These are phyloP conservation scores for Drosophila limbata DNA, from an alignment of 2,888 invertebrate species.

Conservation along the genomic window DNA sequence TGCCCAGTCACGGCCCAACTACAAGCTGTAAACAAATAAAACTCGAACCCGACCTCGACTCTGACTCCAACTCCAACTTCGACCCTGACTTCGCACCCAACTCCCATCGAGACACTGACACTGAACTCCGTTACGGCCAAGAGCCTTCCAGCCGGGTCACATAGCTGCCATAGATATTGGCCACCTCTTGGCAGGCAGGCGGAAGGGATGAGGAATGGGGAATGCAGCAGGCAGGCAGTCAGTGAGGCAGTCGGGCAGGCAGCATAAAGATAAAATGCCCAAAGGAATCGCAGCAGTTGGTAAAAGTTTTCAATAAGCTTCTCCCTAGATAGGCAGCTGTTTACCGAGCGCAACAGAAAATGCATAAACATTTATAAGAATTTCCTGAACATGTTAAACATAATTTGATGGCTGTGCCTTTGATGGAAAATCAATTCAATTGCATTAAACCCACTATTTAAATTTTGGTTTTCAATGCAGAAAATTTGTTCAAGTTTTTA, in stretches of 20 bases:
- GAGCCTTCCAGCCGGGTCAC: background rate
- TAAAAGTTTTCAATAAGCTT: slow-evolving; percentile 75
- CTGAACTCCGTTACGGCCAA: slow-evolving; percentile 3
- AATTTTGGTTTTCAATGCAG: background rate
- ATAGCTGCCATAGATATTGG: slow-evolving; percentile 36
- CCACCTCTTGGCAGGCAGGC: slow-evolving; percentile 14
- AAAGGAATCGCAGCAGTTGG: slow-evolving; percentile 68
- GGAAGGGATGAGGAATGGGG: background rate
- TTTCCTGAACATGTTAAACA: slow-evolving; percentile 58
- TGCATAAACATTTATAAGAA: slow-evolving; percentile 73
- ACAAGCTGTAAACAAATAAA: slow-evolving; percentile 69
- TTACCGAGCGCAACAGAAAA: slow-evolving; percentile 56
- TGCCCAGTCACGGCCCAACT: slow-evolving; percentile 46
- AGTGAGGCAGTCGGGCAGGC: slow-evolving; percentile 28
- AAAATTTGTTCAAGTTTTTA: too few species aligned
- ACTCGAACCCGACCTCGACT: slow-evolving; percentile 11
- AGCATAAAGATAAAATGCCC: slow-evolving; percentile 68
- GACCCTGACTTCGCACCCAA: too few species aligned
- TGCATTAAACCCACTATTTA: slow-evolving; percentile 6
- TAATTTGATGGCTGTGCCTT: slow-evolving; percentile 53
- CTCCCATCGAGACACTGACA: slow-evolving; percentile 4
- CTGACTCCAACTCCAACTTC: background rate
- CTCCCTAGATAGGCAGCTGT: slow-evolving; percentile 34
- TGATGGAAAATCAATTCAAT: slow-evolving; percentile 33
- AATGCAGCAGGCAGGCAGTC: slow-evolving; percentile 25